Base-by-base conservation (phyloP, 2,888 invertebrate species). In the Eupithecia pulchellata region DNA sequence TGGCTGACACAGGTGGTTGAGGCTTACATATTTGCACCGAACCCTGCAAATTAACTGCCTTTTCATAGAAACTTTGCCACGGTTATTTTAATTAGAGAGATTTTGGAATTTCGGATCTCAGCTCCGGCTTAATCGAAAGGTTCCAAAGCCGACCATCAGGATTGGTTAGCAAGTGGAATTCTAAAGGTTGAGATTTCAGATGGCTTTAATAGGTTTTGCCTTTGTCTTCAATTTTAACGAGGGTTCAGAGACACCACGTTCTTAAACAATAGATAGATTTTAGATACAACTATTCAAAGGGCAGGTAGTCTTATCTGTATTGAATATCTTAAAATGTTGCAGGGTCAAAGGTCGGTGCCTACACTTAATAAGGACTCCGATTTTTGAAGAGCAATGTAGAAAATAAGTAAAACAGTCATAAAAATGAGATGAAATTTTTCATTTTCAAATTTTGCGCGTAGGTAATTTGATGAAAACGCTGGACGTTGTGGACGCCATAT, bases 151-250 rank as follows among this genome's bases (percentile, higher is more conserved):
- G 66, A 42, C 68, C 63, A 68, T 71, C 30, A 66, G 66, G 55
- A 70, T 69, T 36, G 61, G 72, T 69, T 69, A 64, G 65, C 71
- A 55, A 66, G 65, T 62, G 64, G 66, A 66, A 68, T 75, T 72
- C 61, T 71, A 71, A 66, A 67, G 70, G 66, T 70, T 55, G 55
- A 69, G 68, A 68, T 71, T 71, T 68, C 64, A 55, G 71, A 63
- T 36, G 68, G 66, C 74, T 74, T 74, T 73, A 75, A 74, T 70
- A 69, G 71, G 65, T 65, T 70, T 63, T 39, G 64, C 71, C 73
- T 74, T 75, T 76, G 73, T 75, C 64, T 69, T 55, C 69, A 47
- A 71, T 71, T 73, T 72, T 77, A 73, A 77, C 71, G 68, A 76
- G 76, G 77, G 76, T 76, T 36, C 34, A 61, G 20, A 67, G 72